Evolutionary conservation across 2,797 vertebrate species (phyloP).

Genomic region (Emys orbicularis): DNA sequence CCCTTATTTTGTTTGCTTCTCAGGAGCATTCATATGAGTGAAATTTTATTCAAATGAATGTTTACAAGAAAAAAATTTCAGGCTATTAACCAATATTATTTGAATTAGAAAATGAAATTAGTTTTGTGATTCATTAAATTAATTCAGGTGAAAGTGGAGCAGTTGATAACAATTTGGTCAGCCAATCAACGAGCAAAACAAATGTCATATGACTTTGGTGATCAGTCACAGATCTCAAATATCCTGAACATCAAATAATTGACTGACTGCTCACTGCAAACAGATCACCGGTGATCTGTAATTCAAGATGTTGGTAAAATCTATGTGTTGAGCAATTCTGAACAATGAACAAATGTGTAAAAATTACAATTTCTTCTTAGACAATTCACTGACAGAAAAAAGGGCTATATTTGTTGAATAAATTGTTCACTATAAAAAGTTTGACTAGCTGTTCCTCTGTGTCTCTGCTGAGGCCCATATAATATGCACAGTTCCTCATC

Average conservation of each 20-base stretch:
- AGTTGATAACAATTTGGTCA: not conserved
- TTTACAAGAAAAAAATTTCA: not conserved
- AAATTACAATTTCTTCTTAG: not conserved
- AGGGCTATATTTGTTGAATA: not conserved
- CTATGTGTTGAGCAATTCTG: not conserved
- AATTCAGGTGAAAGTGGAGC: not conserved
- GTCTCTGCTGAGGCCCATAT: not conserved
- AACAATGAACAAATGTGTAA: not conserved
- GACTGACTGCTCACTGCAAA: not conserved
- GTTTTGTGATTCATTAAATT: not conserved
- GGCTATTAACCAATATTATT: not conserved
- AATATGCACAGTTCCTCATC: not conserved
- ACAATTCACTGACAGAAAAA: not conserved
- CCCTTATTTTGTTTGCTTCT: not conserved
- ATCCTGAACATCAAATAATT: not conserved
- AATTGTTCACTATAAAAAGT: not conserved
- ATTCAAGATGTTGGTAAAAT: not conserved
- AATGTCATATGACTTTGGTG: not conserved
- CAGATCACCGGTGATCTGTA: not conserved
- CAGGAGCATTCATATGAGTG: not conserved
- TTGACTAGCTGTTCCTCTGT: not conserved
- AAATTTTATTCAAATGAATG: not conserved
- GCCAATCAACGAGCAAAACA: not conserved
- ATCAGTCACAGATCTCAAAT: not conserved
- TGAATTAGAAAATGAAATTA: not conserved